Evolutionary conservation across 1,140 invertebrate species (phyloP).

Genomic region (Diabrotica undecimpunctata): DNA sequence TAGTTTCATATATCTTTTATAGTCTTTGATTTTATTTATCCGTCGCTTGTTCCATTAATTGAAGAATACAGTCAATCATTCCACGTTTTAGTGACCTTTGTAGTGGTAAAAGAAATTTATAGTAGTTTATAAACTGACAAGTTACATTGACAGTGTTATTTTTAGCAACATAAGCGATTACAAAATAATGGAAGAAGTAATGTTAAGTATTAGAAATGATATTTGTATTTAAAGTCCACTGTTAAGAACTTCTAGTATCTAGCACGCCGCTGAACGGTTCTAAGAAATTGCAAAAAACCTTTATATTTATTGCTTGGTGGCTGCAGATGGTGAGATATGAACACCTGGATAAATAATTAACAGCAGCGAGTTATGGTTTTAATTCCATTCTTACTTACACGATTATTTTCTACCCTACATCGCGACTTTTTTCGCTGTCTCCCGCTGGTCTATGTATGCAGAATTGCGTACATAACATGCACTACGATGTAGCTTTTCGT

Average conservation of each 20-base stretch:
- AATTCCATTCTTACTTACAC: conserved; percentile 10
- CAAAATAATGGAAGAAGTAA: no score
- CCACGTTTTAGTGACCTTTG: no score
- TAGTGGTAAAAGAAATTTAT: no score
- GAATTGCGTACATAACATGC: not conserved
- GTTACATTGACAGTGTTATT: no score
- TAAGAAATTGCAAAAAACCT: conserved; percentile 7
- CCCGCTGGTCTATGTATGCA: conserved; percentile 12
- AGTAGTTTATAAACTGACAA: no score
- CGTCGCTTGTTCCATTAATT: no score
- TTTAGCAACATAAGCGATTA: no score
- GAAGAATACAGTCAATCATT: no score
- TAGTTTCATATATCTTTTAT: no score
- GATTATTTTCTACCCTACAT: conserved; percentile 10
- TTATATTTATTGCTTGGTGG: conserved; percentile 12
- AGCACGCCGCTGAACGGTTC: conserved; percentile 5
- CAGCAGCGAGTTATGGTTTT: conserved; percentile 15
- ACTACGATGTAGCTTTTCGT: not conserved
- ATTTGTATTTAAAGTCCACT: no score
- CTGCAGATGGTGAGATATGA: conserved; percentile 15
- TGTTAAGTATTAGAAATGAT: no score
- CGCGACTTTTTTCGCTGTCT: not conserved
- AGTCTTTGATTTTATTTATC: no score
- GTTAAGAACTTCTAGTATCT: not conserved
- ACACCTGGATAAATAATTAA: conserved; percentile 20